Base-by-base conservation (phyloP, 1,140 invertebrate genomes). In the Drosophila rhopaloa region DNA sequence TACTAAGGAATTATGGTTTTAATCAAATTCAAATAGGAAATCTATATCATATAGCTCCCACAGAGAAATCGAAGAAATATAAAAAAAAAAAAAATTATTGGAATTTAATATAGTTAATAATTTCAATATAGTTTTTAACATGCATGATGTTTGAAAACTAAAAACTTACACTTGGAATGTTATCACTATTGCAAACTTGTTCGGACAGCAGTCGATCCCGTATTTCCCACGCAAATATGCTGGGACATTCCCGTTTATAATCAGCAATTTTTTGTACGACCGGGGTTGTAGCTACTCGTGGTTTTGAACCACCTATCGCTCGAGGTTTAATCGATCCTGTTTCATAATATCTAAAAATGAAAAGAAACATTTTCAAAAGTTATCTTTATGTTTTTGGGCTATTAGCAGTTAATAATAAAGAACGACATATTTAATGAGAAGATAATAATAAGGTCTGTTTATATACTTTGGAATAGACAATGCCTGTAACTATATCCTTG, bases 201-300 rank as follows among this genome's bases (percentile, higher is more conserved):
- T 99, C 99, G 53, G 97, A 97, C 19, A 99, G 94, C 59, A 99
- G 95, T 92, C 98, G 95, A 92, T 99, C 98, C 16, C 98, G 94
- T 91, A 99, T 99, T 94, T 99, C 98, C 98, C 98, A 99, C 5
- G 98, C 98, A 93, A 99, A 99, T 93, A 99, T 99, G 65, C 97
- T 98, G 2, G 98, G 98, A 93, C 98, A 98, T 93, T 99, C 98
- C 10, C 97, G 93, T 93, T 99, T 99, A 95, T 98, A 99, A 76
- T 97, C 96, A 32, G 98, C 97, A 81, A 99, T 99, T 94, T 98
- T 98, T 91, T 96, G 95, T 10, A 99, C 98, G 16, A 99, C 98
- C 44, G 96, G 96, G 1, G 96, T 96, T 4, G 98, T 99, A n/a
- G 98, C 98, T n/a, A 98, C 98, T 56, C 98, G 94, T 2, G 98